Percentiles rank a stretch among this genome's conserved stretches.
These are phyloP conservation scores for Eumaeus atala DNA, from an alignment of 1,140 invertebrate species.

Conservation along the genomic window DNA sequence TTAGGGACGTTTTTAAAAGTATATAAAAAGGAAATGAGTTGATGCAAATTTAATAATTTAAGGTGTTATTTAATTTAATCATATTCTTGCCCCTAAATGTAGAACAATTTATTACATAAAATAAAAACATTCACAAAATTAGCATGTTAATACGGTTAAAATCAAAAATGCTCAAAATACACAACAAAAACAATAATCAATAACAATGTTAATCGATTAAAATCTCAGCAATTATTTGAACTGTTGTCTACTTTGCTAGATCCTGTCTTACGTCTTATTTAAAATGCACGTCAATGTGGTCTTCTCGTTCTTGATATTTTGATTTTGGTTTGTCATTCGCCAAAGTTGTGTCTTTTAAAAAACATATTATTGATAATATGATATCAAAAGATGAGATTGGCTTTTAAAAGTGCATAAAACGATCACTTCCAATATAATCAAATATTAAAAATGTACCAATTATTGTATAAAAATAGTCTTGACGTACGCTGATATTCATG, in stretches of 20 bases:
- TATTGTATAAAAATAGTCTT: slow-evolving; percentile 26
- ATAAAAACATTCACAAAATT: slow-evolving; percentile 53
- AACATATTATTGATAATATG: slow-evolving; percentile 65
- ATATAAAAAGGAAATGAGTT: slow-evolving; percentile 38
- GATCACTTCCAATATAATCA: slow-evolving; percentile 44
- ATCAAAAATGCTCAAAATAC: slow-evolving; percentile 62
- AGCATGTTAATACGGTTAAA: slow-evolving; percentile 69
- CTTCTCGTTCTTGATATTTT: slow-evolving; percentile 34
- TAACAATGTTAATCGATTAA: slow-evolving; percentile 39
- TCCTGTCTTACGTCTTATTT: slow-evolving; percentile 34
- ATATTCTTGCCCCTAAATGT: slow-evolving; percentile 29
- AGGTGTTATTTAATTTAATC: slow-evolving; percentile 17
- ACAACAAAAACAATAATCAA: slow-evolving; percentile 31
- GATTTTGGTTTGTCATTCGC: slow-evolving; percentile 39
- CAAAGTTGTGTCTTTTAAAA: slow-evolving; percentile 42
- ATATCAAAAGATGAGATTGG: slow-evolving; percentile 48
- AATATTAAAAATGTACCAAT: slow-evolving; percentile 45
- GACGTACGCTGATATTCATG: slow-evolving; percentile 22
- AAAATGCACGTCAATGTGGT: slow-evolving; percentile 44
- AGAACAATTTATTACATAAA: slow-evolving; percentile 30
- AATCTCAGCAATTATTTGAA: slow-evolving; percentile 27
- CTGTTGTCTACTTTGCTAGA: slow-evolving; percentile 10
- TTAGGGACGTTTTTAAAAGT: slow-evolving; percentile 15
- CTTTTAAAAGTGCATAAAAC: slow-evolving; percentile 28
- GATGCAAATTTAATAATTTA: slow-evolving; percentile 49